Evolutionary conservation across 2,113 vertebrate species (phyloP).

Genomic region (Tachycineta bicolor): DNA sequence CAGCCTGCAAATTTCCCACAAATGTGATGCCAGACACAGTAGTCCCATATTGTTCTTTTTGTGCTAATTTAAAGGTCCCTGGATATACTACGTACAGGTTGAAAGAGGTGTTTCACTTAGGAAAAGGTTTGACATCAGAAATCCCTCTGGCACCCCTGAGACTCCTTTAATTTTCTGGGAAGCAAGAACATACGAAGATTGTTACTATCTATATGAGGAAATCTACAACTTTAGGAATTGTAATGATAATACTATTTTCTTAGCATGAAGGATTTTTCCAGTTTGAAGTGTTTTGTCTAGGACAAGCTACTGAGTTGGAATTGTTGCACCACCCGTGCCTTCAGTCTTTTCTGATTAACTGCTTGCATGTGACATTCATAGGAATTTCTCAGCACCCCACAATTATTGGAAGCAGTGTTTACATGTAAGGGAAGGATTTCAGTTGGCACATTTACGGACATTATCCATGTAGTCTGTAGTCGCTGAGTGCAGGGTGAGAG

Average conservation of each 20-base stretch:
- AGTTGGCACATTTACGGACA: neutral
- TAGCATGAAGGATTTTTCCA: neutral
- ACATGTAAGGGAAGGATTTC: neutral
- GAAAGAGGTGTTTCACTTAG: neutral
- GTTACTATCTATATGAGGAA: neutral
- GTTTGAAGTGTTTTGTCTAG: neutral
- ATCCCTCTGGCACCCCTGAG: neutral
- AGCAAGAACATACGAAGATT: neutral
- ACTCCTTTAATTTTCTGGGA: neutral
- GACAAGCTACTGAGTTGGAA: neutral
- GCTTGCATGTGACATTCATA: neutral
- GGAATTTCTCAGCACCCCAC: neutral
- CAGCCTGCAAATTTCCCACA: neutral
- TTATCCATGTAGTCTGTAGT: neutral
- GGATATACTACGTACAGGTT: neutral
- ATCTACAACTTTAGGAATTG: neutral
- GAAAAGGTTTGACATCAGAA: neutral
- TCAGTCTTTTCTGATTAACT: neutral
- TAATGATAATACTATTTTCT: neutral
- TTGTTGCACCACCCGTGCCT: neutral
- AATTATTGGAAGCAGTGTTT: neutral
- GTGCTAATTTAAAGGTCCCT: neutral
- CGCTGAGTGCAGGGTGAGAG: neutral
- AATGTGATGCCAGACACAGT: neutral
- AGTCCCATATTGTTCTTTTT: neutral